Percentiles rank a stretch among this genome's conserved stretches.
phyloP scores from a whole-genome alignment of 2,888 invertebrate genomes.

The Gisinianus flammeolus region DNA sequence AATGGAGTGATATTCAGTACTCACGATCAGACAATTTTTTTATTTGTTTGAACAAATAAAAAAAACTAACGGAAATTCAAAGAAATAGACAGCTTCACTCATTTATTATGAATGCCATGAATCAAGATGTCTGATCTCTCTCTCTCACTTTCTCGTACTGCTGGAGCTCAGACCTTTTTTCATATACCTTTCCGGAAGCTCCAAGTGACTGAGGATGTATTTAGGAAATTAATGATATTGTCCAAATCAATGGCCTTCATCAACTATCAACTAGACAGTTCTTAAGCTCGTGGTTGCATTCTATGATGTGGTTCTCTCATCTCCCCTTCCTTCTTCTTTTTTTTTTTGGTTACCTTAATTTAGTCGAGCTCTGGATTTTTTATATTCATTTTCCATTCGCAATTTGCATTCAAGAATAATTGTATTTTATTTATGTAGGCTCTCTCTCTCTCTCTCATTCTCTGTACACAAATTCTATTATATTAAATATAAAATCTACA shows the following conservation, averaged over 20 bases:
- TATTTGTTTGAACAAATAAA: too few relatives aligned
- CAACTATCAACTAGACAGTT: background rate
- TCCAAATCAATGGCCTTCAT: constrained; percentile 2
- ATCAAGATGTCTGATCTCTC: background rate
- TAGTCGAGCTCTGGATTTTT: background rate
- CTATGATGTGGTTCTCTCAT: background rate
- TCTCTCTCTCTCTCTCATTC: background rate
- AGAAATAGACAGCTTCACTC: background rate
- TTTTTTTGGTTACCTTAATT: background rate
- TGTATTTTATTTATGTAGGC: background rate
- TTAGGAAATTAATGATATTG: constrained; percentile 11
- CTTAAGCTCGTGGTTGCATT: background rate
- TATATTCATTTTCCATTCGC: background rate
- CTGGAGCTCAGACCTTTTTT: background rate
- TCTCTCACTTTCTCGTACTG: background rate
- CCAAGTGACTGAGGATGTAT: background rate
- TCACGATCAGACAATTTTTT: background rate
- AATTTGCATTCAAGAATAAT: background rate
- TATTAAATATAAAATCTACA: background rate
- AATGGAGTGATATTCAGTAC: background rate
- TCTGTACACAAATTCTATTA: too few relatives aligned
- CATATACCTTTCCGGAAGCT: background rate
- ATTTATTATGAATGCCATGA: background rate
- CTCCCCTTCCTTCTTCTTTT: background rate
- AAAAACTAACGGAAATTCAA: background rate